Evolutionary conservation across 2,888 invertebrate genomes (phyloP).

Genomic region (Gastrophysa polygoni): DNA sequence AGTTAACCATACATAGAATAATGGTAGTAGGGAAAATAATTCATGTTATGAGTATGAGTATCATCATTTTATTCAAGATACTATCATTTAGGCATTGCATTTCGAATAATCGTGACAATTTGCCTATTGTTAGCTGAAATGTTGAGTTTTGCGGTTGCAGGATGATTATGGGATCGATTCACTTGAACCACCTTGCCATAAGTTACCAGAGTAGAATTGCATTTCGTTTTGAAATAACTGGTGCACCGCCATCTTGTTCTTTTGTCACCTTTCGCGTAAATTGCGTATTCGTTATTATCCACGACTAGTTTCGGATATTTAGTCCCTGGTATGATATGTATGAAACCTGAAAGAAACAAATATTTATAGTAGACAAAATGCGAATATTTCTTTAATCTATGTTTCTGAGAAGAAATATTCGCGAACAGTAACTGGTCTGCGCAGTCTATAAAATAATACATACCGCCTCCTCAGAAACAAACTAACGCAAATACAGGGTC

Average conservation of each 20-base stretch:
- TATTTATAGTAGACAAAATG: too few species aligned
- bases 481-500: too few species aligned
- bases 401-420: too few species aligned
- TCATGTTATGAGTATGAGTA: too few species aligned
- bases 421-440: too few species aligned
- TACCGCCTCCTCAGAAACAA: too few species aligned
- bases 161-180: slow-evolving; percentile 41
- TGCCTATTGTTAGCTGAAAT: not conserved
- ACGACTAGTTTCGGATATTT: slow-evolving; percentile 40
- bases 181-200: slow-evolving; percentile 37
- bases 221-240: slow-evolving; percentile 38
- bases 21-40: too few species aligned
- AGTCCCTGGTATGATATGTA: slow-evolving; percentile 27
- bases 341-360: slow-evolving; percentile 29
- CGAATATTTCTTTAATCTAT: too few species aligned
- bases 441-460: too few species aligned
- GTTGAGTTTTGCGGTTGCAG: not conserved
- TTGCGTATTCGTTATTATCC: slow-evolving; percentile 36
- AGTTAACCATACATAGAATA: too few species aligned
- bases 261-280: slow-evolving; percentile 24
- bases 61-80: too few species aligned
- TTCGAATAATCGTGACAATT: slow-evolving; percentile 15
- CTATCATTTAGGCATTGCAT: not conserved
- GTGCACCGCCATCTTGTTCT: slow-evolving; percentile 41
- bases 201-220: slow-evolving; percentile 30